Evolutionary conservation across 2,888 invertebrate genomes (phyloP), one percentile per base, ranked within the genome.

Genomic region (Pandemis cinnamomeana): DNA sequence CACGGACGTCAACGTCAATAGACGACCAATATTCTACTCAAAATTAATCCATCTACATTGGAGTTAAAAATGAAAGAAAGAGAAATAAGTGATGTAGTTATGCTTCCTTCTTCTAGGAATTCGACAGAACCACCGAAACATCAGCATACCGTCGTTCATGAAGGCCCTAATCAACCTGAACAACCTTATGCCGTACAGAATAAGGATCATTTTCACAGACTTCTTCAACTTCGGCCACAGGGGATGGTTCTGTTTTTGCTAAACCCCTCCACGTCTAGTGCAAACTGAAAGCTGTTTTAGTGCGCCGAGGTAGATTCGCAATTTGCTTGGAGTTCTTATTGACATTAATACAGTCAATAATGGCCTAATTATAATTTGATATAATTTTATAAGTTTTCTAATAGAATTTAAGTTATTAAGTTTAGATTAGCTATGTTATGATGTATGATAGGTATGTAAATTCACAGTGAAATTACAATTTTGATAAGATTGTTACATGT

Each of bases 201-300:
- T 94, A 89, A 87, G 91, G 79, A 87, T 92, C 68, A 91, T 94
- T 79, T 89, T 93, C 71, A 86, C 85, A 0, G 94, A 94, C 78
- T 94, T 94, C 82, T 93, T 93, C 76, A 94, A 91, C 78, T 91
- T 89, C 58, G 84, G 88, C 55, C 91, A 93, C 73, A 87, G 94
- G 66, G 91, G 91, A 42, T 94, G 94, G 94, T 94, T 94, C 82
- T 91, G 91, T 84, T 94, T 90, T 82, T 94, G 94, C 80, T 94
- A 82, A 90, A 72, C 11, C 61, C 69, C 5, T 67, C 46, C 20
- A 51, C 10, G 51, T 51, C 51, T 51, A 51, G 51, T 13, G 51
- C 48, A 36, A 55, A 15, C 6, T 15, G 20, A 55, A 55, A 15
- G 15, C 20, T 7, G 20, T 7, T 15, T 55, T 8, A 55, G 7